Base-by-base conservation (phyloP, 35 echinoderm and acorn worm genomes). In the Ophiothrix spiculata region DNA sequence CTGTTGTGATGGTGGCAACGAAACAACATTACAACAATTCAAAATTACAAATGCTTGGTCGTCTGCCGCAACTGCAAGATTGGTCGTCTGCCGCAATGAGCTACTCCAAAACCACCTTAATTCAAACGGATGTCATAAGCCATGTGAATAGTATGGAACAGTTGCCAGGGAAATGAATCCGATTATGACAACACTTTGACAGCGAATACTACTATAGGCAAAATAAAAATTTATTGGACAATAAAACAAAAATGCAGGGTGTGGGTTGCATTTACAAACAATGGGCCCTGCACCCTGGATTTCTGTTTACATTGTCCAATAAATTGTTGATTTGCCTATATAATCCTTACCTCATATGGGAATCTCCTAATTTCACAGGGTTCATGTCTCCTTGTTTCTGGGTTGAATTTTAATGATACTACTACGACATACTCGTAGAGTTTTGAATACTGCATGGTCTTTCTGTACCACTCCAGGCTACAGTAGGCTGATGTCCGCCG, bases 371-470 rank as follows among this genome's bases (percentile, higher is more conserved):
- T 89, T 64, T 96, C 93, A 34, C 74, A 88, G 0, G 93, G 93
- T 35, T 96, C 56, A 37, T 91, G 91, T 46, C 93, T 35, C 54
- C 90, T 85, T 36, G 86, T 87, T 34, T 87, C 86, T 40, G 41
- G 17, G 73, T 96, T 88, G 39, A 80, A 86, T 29, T 83, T 33
- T 33, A 96, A 64, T n/a, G 93, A 91, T 6, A 96, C 90, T 15
- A 96, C 90, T 6, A 96, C 89, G 46, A 88, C 89, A n/a, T 96
- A 96, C 33, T 96, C 93, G 76, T 89, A 96, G 46, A 96, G 88
- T 80, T 96, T 96, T 17, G 86, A 64, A 40, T 88, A 88, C 63
- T 88, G 89, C 32, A 60, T 34, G 46, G 87, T 83, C 54, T 69
- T 80, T 21, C 89, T 74, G 46, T 75, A 40, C 54, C 63, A 54